phyloP scores from a whole-genome alignment of 2,797 vertebrate species.

The Melanotaenia boesemani region DNA sequence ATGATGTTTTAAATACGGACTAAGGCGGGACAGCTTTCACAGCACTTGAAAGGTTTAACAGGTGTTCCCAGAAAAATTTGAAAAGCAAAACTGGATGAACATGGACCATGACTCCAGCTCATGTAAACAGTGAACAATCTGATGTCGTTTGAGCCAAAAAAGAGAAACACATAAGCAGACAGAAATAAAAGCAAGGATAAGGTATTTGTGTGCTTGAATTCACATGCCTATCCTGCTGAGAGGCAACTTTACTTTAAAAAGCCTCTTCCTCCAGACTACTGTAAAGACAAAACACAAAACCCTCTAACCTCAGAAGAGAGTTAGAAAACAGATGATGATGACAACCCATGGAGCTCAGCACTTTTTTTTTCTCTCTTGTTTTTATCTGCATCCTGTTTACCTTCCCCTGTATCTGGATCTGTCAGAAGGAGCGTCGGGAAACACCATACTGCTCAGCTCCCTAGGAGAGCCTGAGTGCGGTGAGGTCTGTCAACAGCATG shows the following conservation, averaged over 20 bases:
- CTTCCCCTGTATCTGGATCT: constrained; percentile 45
- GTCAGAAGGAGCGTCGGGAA: constrained; percentile 58
- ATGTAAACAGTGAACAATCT: neutral
- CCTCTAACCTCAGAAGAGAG: constrained; percentile 21
- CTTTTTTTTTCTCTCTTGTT: constrained; percentile 24
- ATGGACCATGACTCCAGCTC: neutral
- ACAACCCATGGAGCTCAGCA: constrained; percentile 38
- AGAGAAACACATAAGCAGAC: neutral
- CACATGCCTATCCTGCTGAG: constrained; percentile 40
- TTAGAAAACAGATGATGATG: constrained; percentile 64
- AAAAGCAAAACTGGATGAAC: neutral
- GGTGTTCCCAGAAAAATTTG: neutral
- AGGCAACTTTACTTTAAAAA: constrained; percentile 48
- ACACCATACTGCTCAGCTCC: constrained; percentile 58
- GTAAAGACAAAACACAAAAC: constrained; percentile 34
- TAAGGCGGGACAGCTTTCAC: neutral
- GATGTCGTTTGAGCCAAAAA: neutral
- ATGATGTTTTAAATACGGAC: neutral
- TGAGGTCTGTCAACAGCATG: constrained; percentile 50
- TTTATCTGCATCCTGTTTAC: constrained; percentile 79
- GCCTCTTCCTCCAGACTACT: constrained; percentile 36
- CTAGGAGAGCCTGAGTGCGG: constrained; percentile 42
- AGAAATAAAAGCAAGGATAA: constrained; percentile 15
- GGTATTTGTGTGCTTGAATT: constrained; percentile 3
- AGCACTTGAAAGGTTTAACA: neutral